These are phyloP conservation scores for Elephas maximus DNA, from an alignment of 2,113 vertebrate genomes.

Conservation along the genomic window DNA sequence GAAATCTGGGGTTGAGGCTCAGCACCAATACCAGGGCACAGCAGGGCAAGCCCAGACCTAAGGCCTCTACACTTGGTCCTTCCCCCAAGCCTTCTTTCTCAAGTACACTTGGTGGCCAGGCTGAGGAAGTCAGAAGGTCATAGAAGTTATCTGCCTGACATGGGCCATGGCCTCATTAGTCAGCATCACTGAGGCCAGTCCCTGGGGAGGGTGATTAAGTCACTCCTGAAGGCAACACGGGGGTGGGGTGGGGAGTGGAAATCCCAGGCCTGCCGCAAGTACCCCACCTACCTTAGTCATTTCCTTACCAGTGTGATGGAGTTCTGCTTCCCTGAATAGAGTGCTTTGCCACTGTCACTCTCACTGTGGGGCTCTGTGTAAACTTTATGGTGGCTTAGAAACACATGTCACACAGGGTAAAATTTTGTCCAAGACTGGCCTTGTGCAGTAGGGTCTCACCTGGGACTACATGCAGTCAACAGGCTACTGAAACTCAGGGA, in stretches of 20 bases:
- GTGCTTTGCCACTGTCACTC: background rate
- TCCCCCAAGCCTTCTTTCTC: no score
- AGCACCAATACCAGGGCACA: background rate
- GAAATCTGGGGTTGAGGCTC: no score
- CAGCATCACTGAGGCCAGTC: background rate
- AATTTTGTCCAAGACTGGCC: background rate
- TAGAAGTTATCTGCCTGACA: background rate
- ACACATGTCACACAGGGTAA: background rate
- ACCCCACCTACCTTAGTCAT: background rate
- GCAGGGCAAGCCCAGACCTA: no score
- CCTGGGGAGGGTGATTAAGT: background rate
- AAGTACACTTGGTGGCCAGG: fast-evolving
- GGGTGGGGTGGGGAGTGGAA: background rate
- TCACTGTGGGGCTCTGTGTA: background rate
- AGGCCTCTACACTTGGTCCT: no score
- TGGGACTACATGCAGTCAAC: fast-evolving
- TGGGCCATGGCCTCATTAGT: background rate
- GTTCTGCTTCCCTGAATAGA: background rate
- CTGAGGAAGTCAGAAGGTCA: background rate
- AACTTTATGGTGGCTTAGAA: background rate
- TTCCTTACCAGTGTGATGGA: background rate
- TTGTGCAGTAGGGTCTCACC: background rate
- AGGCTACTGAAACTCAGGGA: no score
- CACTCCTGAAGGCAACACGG: background rate
- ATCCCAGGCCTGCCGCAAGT: background rate